Evolutionary conservation across 2,797 vertebrate genomes (phyloP).

Genomic region (Myripristis jacobus): DNA sequence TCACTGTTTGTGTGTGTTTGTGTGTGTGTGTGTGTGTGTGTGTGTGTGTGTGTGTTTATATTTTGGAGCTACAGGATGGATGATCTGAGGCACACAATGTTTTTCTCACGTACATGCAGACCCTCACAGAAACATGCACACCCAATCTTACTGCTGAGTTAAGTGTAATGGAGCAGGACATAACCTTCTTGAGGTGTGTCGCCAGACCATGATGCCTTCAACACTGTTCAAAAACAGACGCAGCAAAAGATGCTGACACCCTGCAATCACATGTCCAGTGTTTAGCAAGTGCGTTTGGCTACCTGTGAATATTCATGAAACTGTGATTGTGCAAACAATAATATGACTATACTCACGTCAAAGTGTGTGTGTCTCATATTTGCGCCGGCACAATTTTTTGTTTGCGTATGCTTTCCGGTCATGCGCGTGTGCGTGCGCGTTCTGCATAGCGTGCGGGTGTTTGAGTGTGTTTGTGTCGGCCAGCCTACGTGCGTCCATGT

Average conservation of each 20-base stretch:
- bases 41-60: slow-evolving; percentile 2
- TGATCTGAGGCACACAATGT: slow-evolving; percentile 19
- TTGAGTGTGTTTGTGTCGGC: slow-evolving; percentile 46
- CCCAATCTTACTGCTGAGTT: slow-evolving; percentile 45
- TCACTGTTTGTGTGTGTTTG: slow-evolving; percentile 54
- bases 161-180: slow-evolving; percentile 60
- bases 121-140: slow-evolving; percentile 36
- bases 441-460: slow-evolving; percentile 37
- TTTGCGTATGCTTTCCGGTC: slow-evolving; percentile 40
- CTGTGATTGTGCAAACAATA: slow-evolving; percentile 18
- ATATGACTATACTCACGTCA: slow-evolving; percentile 10
- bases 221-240: slow-evolving; percentile 49
- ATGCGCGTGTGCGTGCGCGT: slow-evolving; percentile 35
- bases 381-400: slow-evolving; percentile 30
- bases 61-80: slow-evolving; percentile 24
- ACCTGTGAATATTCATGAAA: slow-evolving; percentile 28
- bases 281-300: slow-evolving; percentile 16
- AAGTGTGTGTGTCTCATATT: slow-evolving; percentile 9
- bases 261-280: not conserved
- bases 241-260: slow-evolving; percentile 40
- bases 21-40: slow-evolving; percentile 37
- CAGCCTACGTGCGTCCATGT: slow-evolving; percentile 59
- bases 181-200: slow-evolving; percentile 74
- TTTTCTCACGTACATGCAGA: slow-evolving; percentile 39
- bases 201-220: slow-evolving; percentile 68